These are phyloP conservation scores for Rattus rattus DNA, from an alignment of 2,113 vertebrate species.

Conservation along the genomic window DNA sequence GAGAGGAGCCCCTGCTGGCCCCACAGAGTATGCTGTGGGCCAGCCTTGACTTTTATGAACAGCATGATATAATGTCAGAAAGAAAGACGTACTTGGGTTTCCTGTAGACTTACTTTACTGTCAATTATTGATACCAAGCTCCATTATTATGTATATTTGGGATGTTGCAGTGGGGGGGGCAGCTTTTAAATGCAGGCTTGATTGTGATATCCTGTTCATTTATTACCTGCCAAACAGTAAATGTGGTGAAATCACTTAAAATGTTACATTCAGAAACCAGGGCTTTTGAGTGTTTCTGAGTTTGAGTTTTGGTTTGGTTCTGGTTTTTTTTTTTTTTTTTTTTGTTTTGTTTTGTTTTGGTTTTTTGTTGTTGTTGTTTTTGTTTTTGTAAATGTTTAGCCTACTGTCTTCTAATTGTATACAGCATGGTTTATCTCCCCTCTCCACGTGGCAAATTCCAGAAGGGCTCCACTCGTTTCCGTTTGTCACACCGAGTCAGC, in stretches of 20 bases:
- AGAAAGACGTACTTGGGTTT: neutral
- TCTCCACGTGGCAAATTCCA: neutral
- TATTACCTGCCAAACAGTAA: neutral
- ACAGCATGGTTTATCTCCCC: fast-evolving
- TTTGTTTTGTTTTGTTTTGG: too few species aligned
- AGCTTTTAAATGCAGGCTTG: neutral
- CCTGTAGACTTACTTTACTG: neutral
- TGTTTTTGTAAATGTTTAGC: neutral
- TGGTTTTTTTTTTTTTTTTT: neutral
- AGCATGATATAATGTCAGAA: too few species aligned
- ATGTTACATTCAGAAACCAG: neutral
- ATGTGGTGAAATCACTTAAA: neutral
- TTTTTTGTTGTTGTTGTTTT: neutral
- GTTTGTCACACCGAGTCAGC: neutral
- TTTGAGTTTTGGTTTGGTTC: too few species aligned
- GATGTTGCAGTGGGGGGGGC: neutral
- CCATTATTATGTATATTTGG: too few species aligned
- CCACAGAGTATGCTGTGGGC: neutral
- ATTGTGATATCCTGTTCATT: neutral
- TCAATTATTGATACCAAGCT: neutral
- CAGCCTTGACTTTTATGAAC: neutral
- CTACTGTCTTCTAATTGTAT: neutral
- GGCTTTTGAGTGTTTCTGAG: neutral
- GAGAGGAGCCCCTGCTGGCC: neutral
- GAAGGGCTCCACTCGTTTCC: neutral